Evolutionary conservation across 2,888 invertebrate genomes (phyloP), one percentile per base, ranked within the genome.

Genomic region (Tinea trinotella): DNA sequence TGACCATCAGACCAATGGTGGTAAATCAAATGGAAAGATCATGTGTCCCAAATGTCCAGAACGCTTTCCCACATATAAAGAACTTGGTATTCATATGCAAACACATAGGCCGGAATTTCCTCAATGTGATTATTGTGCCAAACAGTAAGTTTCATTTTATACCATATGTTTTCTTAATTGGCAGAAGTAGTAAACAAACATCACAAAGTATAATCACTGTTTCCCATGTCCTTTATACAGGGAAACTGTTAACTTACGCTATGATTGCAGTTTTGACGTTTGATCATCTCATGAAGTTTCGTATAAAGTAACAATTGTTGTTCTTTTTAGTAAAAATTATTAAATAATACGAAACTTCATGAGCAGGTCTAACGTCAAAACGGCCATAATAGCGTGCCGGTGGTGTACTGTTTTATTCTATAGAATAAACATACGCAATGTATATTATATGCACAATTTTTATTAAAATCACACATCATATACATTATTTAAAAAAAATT

Each of bases 91-190:
- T 61, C 85, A 85, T 54, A 62, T 85, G 9, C 56, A 78, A 22
- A 61, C 71, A 9, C 85, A 85, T 56, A 74, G 85, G 13, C 60
- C 36, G 3, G 82, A 80, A 6, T 80, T 77, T 59, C 63, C 67
- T 22, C 79, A 80, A 56, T 85, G 85, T 59, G 85, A 85, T 61
- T 85, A 81, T 59, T 85, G 85, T 57, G 83, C 78, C 1, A 85
- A 85, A 70, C 54, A 66, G 85, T 84, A 63, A 63, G 81, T 70
- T 55, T 24, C 30, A 4, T 30, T 30, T 20, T 19, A 52, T n/a
- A n/a, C 19, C 10, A 53, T 48, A 49, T 55, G 6, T n/a, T n/a
- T 20, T 18, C 49, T 17, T 2, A 49, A 19, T 49, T n/a, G 3
- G 18, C 10, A 48, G 3, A n/a, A n/a, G n/a, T n/a, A n/a, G n/a